phyloP scores from a whole-genome alignment of 2,888 invertebrate genomes.

The Anthrax anthrax region DNA sequence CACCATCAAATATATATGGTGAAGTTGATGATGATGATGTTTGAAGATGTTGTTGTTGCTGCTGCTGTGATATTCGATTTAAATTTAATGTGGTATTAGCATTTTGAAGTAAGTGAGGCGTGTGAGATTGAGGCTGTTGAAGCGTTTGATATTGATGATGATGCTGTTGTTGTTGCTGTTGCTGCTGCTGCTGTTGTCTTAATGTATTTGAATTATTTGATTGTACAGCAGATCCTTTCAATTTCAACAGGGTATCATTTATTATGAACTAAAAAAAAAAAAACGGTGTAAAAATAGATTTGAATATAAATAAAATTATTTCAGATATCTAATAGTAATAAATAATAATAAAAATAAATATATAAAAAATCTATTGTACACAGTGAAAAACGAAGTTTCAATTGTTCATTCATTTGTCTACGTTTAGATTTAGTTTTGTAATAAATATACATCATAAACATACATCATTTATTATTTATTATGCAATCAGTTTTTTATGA shows the following conservation, averaged over 20 bases:
- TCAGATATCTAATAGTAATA: too few species aligned
- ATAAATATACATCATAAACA: too few species aligned
- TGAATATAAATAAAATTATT: too few species aligned
- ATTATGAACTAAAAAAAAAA: constrained; percentile 27
- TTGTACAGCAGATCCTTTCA: constrained; percentile 24
- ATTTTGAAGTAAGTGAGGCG: not conserved
- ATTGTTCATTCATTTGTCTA: too few species aligned
- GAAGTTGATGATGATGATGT: constrained; percentile 33
- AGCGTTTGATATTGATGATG: not conserved
- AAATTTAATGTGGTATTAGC: not conserved
- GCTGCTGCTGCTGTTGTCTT: constrained; percentile 14
- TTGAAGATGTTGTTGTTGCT: constrained; percentile 12
- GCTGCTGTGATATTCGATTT: not conserved
- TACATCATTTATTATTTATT: too few species aligned
- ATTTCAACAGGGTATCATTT: constrained; percentile 32
- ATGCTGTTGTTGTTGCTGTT: constrained; percentile 10
- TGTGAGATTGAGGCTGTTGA: not conserved
- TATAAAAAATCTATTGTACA: too few species aligned
- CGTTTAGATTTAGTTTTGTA: too few species aligned
- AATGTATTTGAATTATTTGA: constrained; percentile 9
- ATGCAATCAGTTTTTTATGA: too few species aligned
- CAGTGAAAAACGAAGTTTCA: too few species aligned
- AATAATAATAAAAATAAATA: too few species aligned
- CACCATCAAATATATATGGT: constrained; percentile 31
- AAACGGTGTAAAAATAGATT: too few species aligned